These are phyloP conservation scores for Sitophilus oryzae DNA, from an alignment of 1,140 invertebrate species.

Conservation along the genomic window DNA sequence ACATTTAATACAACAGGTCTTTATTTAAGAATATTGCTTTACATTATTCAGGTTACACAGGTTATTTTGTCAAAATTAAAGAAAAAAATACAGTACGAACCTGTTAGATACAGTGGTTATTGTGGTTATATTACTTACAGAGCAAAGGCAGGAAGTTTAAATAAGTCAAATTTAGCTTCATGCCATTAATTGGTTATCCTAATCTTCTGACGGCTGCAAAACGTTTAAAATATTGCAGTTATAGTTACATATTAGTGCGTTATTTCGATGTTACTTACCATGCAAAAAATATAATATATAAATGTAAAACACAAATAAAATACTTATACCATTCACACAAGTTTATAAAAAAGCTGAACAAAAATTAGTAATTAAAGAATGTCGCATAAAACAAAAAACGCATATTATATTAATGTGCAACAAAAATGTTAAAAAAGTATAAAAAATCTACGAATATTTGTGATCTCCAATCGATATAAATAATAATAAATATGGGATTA, in stretches of 20 bases:
- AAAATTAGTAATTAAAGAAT: conserved; percentile 14
- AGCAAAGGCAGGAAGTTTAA: neutral
- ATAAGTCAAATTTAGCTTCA: conserved; percentile 1
- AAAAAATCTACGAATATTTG: neutral
- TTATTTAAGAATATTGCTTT: too few species aligned
- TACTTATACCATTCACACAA: conserved; percentile 22
- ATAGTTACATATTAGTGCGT: conserved; percentile 27
- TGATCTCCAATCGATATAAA: too few species aligned
- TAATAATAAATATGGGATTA: too few species aligned
- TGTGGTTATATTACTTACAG: conserved; percentile 7
- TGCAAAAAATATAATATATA: conserved; percentile 30
- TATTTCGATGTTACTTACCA: conserved; percentile 39
- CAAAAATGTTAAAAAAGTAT: neutral
- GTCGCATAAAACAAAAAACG: neutral
- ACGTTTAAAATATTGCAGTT: conserved; percentile 18
- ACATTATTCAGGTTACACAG: too few species aligned
- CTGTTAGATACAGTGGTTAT: neutral
- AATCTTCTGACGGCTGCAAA: conserved; percentile 23
- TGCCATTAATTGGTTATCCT: conserved; percentile 25
- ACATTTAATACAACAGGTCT: too few species aligned
- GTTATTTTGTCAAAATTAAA: too few species aligned
- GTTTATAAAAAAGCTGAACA: conserved; percentile 24
- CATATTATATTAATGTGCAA: neutral
- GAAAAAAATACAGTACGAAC: neutral
- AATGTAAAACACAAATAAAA: conserved; percentile 9